phyloP scores from a whole-genome alignment of 2,113 vertebrate genomes.

The Paedocypris sp. region DNA sequence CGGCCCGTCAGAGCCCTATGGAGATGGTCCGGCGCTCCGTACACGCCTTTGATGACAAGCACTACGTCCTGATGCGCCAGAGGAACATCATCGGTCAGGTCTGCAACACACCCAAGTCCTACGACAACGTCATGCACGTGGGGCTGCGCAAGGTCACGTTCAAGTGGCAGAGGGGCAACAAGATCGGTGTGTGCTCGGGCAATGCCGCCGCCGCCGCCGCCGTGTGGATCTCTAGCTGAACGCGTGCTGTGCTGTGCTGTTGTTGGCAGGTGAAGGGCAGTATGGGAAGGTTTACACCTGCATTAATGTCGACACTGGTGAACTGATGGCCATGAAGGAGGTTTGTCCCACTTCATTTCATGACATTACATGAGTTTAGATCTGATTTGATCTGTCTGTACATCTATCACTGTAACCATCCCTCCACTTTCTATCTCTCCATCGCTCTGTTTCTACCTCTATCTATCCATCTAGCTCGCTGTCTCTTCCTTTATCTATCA shows the following conservation, averaged over 20 bases:
- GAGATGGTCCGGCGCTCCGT: conserved; percentile 84
- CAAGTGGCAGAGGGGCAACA: conserved; percentile 99
- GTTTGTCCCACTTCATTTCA: no score
- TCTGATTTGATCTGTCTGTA: no score
- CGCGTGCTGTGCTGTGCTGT: no score
- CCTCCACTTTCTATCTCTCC: no score
- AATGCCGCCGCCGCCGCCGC: no score
- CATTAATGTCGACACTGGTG: conserved; percentile 95
- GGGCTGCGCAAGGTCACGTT: conserved; percentile 97
- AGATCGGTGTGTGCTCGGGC: conserved; percentile 77
- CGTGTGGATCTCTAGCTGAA: no score
- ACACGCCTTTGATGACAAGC: conserved; percentile 78
- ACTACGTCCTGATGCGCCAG: conserved; percentile 80
- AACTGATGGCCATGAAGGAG: conserved; percentile 99
- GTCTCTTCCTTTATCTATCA: no score
- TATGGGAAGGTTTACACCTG: conserved; percentile 98
- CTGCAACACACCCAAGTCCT: conserved; percentile 91
- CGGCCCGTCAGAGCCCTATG: conserved; percentile 79
- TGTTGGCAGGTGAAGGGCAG: conserved; percentile 82
- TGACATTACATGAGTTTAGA: no score
- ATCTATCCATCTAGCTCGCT: no score
- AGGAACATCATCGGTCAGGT: conserved; percentile 97
- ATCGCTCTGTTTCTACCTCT: no score
- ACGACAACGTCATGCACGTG: conserved; percentile 94
- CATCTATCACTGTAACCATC: no score